These are phyloP conservation scores for Tortricodes alternella DNA, from an alignment of 2,888 invertebrate genomes.

Conservation along the genomic window DNA sequence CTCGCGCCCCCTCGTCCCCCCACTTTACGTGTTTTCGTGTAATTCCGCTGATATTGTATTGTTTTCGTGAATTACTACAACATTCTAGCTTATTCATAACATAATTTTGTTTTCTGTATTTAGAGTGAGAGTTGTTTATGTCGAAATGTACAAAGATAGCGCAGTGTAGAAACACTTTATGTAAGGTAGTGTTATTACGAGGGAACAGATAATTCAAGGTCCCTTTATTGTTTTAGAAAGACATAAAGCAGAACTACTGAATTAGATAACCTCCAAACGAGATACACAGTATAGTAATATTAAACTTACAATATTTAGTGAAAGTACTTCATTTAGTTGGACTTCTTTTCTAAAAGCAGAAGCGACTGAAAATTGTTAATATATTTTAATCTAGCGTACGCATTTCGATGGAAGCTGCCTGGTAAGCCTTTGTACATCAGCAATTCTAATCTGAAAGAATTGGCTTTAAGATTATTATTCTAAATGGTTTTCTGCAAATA, in stretches of 20 bases:
- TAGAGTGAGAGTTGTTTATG: constrained; percentile 25
- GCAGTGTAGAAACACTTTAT: neutral
- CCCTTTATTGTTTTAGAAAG: neutral
- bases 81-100: constrained; percentile 29
- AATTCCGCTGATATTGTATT: constrained; percentile 32
- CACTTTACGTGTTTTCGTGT: constrained; percentile 27
- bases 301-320: neutral
- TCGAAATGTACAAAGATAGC: constrained; percentile 5
- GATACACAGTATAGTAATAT: neutral
- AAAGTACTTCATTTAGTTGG: neutral
- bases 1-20: constrained; percentile 5
- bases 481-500: no score
- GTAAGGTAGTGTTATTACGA: neutral
- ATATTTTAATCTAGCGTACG: no score
- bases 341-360: neutral
- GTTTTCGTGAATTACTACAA: constrained; percentile 29
- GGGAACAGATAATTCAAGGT: neutral
- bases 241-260: neutral
- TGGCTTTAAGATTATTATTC: no score
- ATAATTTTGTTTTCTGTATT: constrained; percentile 32
- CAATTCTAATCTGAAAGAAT: no score
- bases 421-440: no score
- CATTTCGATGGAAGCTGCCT: no score
- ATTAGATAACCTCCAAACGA: neutral
- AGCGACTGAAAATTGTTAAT: neutral